Percentiles rank a stretch among this genome's conserved stretches.
These are phyloP conservation scores for Centropus bengalensis DNA, from an alignment of 2,113 vertebrate species.

Conservation along the genomic window DNA sequence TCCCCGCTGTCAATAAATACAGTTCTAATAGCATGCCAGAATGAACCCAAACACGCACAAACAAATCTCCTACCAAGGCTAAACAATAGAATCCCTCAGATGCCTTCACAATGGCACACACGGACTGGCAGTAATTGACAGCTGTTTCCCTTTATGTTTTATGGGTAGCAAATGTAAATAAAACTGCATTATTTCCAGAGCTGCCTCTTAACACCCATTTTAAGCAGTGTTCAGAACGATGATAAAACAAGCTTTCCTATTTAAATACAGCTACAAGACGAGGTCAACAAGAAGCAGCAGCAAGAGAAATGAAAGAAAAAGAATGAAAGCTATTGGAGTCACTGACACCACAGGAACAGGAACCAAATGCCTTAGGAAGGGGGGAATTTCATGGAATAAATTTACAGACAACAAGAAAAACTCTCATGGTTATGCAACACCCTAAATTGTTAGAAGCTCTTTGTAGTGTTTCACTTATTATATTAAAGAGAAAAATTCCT, in stretches of 20 bases:
- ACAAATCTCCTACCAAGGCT: neutral
- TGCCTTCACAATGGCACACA: neutral
- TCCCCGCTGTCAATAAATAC: neutral
- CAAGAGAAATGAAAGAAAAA: neutral
- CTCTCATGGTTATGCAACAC: neutral
- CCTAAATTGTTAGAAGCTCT: neutral
- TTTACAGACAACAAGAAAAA: neutral
- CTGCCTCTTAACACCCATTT: neutral
- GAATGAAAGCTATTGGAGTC: neutral
- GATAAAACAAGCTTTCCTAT: neutral
- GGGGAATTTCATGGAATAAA: rapidly evolving
- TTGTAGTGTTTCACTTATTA: neutral
- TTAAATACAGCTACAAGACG: neutral
- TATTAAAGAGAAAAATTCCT: neutral
- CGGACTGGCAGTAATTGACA: neutral
- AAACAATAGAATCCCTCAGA: neutral
- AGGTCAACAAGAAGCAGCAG: neutral
- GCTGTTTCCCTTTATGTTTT: neutral
- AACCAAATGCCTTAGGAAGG: neutral
- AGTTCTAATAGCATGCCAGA: neutral
- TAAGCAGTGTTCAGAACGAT: neutral
- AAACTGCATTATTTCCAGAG: neutral
- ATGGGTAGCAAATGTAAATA: neutral
- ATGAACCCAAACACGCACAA: neutral
- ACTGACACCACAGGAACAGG: neutral